Base-by-base conservation (phyloP, 2,888 invertebrate species). In the Volucella inanis region DNA sequence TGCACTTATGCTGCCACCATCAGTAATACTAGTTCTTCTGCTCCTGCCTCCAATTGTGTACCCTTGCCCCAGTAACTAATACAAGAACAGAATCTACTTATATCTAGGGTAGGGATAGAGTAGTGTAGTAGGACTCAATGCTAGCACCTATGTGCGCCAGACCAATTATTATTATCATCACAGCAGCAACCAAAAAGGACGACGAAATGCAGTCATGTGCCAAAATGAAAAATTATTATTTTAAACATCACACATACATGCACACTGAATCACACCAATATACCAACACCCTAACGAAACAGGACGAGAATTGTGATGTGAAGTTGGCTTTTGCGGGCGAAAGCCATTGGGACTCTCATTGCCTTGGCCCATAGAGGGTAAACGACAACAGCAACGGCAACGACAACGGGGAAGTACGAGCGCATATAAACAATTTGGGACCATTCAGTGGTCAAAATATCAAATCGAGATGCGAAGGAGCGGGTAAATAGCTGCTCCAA, bases 151-250 rank as follows among this genome's bases (percentile, higher is more conserved):
- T 76, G 71, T 76, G 78, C 82, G 74, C 82, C 78, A 86, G 86
- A 86, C 86, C 86, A 86, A 86, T 86, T 86, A 86, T 82, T 78
- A 86, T 82, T 80, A 86, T 82, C 77, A 86, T 78, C 86, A 78
- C 77, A 86, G 79, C 70, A 80, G 80, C 81, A 80, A 72, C 65
- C 68, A 54, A 61, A 61, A n/a, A 70, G 72, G 68, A 82, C 82
- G 81, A 86, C 82, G 86, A 82, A 86, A 82, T 86, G 86, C 86
- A 86, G 86, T 82, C 86, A 86, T 86, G 86, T 86, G 86, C 86
- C 86, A 86, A 86, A 86, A 86, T 86, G 86, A 86, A 86, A 86
- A 86, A 86, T 86, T 86, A 82, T 86, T 86, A 82, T 86, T 86
- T 86, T 86, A 86, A 81, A 82, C 85, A 76, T 84, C 76, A 76